Percentiles rank a stretch among this genome's conserved stretches.
Evolutionary conservation across 2,113 vertebrate species (phyloP).

Genomic region (Taurulus bubalis): DNA sequence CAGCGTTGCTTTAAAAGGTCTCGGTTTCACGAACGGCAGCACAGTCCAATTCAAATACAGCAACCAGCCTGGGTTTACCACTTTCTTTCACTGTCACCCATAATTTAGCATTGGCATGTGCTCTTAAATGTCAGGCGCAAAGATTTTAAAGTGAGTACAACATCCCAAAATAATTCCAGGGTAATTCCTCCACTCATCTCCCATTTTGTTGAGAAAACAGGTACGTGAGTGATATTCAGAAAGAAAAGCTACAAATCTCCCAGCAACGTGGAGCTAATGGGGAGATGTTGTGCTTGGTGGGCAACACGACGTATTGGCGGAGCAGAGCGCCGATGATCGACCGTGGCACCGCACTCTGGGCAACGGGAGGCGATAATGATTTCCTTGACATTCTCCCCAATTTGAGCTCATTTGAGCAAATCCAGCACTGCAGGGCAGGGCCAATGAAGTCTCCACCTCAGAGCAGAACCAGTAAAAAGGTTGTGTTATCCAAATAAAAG

Average conservation of each 20-base stretch:
- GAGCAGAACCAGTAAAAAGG: not conserved
- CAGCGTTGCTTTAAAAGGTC: constrained; percentile 57
- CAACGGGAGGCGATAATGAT: constrained; percentile 58
- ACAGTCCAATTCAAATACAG: constrained; percentile 68
- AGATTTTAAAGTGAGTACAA: constrained; percentile 40
- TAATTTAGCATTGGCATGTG: constrained; percentile 49
- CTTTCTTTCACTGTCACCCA: constrained; percentile 53
- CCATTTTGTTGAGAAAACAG: constrained; percentile 58
- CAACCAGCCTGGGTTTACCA: constrained; percentile 36
- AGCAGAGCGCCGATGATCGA: constrained; percentile 33
- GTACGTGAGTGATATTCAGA: constrained; percentile 50
- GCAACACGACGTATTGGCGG: constrained; percentile 38
- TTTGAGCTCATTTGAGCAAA: constrained; percentile 43
- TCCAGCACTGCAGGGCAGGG: constrained; percentile 4
- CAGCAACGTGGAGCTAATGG: constrained; percentile 22
- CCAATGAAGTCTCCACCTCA: not conserved
- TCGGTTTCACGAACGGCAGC: constrained; percentile 21
- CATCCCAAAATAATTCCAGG: constrained; percentile 60
- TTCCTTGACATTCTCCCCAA: constrained; percentile 53
- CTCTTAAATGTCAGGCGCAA: constrained; percentile 33
- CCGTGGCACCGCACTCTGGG: constrained; percentile 51
- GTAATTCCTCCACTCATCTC: constrained; percentile 58
- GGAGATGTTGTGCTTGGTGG: constrained; percentile 67
- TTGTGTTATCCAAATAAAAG: not conserved
- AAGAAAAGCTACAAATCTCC: constrained; percentile 24